Base-by-base conservation (phyloP, 1,140 invertebrate species). In the Pteromalus puparum region DNA sequence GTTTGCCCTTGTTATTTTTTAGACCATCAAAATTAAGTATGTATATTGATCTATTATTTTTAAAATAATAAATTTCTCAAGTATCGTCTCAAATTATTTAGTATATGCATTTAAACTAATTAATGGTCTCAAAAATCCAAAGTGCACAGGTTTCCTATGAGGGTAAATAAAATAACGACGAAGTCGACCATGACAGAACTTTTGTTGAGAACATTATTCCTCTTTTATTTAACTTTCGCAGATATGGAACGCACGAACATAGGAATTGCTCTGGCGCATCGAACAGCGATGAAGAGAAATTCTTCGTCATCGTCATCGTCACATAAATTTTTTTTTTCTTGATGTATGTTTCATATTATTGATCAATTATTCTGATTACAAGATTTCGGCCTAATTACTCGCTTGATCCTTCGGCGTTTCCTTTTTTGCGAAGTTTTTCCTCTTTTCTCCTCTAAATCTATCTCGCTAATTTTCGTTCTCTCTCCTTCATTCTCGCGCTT, bases 141-240 rank as follows among this genome's bases (percentile, higher is more conserved):
- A 76, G 65, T 42, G 61, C 72, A 24, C 6, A 48, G 67, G 10
- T 72, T 78, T 53, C 24, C 53, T 21, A 24, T 79, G 21, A 79
- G 78, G 83, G 76, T 80, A 74, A 84, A 84, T 61, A 73, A 80
- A 79, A 61, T 18, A 84, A 84, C 68, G 61, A 81, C 18, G 42
- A 46, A 79, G 38, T 85, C 34, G 67, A 70, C 21, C 42, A 82
- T 53, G 53, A 73, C n/a, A 78, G 28, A n/a, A 67, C 72, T 38
- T 72, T 85, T 85, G 61, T 85, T 85, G 80, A 85, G 84, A 85
- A 85, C 74, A 82, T 82, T 85, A 85, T 82, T 85, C 84, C 80
- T 79, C 53, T 85, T 85, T 85, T 85, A 85, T 85, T 85, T 73
- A 82, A 82, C 74, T 78, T 85, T 38, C 84, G 78, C 74, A 78